Conservation (phyloP, 2,113 vertebrate genomes). For the Python bivittatus region DNA sequence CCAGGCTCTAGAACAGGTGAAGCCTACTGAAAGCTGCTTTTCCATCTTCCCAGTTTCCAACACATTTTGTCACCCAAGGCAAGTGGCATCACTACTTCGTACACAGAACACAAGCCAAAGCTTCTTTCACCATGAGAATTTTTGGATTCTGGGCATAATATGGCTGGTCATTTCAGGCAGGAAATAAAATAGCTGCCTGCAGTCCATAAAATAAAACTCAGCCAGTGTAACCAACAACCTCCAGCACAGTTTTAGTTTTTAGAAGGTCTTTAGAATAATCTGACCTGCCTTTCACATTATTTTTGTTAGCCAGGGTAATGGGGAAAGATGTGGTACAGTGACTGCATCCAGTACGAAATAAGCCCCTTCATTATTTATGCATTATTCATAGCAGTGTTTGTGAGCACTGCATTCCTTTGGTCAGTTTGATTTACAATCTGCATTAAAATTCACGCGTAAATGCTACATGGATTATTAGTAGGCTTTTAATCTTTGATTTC, state of each 20-base stretch:
- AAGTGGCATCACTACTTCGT: background rate
- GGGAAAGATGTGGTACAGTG: background rate
- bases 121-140: background rate
- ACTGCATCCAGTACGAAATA: background rate
- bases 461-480: conserved; percentile 67
- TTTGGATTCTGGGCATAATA: background rate
- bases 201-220: background rate
- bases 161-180: background rate
- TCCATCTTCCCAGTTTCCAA: background rate
- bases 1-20: background rate
- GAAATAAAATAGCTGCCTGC: background rate
- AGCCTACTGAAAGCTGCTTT: background rate
- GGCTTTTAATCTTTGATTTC: conserved; percentile 69
- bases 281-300: background rate
- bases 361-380: background rate
- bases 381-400: background rate
- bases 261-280: background rate
- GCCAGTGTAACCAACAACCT: background rate
- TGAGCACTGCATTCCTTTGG: background rate
- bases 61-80: background rate
- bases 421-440: background rate
- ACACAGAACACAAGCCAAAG: background rate
- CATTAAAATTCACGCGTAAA: background rate
- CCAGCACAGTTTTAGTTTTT: background rate
- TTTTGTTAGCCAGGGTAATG: background rate